Base-by-base conservation (phyloP, 2,888 invertebrate species). In the Heliconius ismenius region DNA sequence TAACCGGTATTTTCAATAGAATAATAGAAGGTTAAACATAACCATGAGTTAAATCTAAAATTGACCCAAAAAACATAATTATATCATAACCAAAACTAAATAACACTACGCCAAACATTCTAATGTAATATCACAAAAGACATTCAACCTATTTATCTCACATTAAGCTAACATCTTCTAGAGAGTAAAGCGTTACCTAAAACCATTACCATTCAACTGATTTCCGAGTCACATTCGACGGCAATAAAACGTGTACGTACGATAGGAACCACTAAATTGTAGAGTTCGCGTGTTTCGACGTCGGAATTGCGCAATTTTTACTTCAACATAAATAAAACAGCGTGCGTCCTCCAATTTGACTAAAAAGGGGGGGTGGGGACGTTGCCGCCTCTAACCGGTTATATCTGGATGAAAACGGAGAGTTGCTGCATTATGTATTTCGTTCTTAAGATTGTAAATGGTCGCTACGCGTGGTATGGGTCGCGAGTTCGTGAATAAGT, bases 261-360 rank as follows among this genome's bases (percentile, higher is more conserved):
- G 81, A 81, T 82, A 82, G 78, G 81, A 78, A 81, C 82, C 79
- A 82, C 85, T 86, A 87, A 90, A 90, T 88, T 89, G 84, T 83
- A 79, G 81, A 81, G 70, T 79, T 79, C 82, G 82, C 85, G 86
- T 86, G 85, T 83, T 81, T 81, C 81, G 81, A 79, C 82, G 84
- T 81, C 82, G 84, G 86, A 88, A 92, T 89, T 87, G 89, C 84
- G 84, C 88, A 88, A 91, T 91, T 92, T 92, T 91, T 91, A 91
- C 74, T 89, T 87, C 83, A 80, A 83, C 87, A 90, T 92, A 92
- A 92, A 93, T 92, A 93, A 92, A 90, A 90, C 88, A 91, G 73
- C 84, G 84, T 85, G 86, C 86, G 87, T 83, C 79, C 81, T 82
- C 90, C 92, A 92, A 92, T 93, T 93, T 92, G 88, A 87, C 87